Conservation (phyloP, 2,113 vertebrate species). For the Ptilonorhynchus violaceus region DNA sequence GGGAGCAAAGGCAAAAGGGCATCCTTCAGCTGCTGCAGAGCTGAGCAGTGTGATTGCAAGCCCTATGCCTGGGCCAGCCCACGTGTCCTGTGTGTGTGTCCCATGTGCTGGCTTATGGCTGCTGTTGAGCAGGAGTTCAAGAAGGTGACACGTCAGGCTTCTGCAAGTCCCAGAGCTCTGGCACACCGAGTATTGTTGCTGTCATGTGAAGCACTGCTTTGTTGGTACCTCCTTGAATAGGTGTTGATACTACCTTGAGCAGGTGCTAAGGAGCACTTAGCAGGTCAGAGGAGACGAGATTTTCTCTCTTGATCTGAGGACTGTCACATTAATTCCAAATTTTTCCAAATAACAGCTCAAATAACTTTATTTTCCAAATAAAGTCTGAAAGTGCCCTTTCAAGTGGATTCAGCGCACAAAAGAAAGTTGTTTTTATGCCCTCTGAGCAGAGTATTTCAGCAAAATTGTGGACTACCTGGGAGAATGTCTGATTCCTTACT, state of each 20-base stretch:
- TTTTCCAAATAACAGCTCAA: background rate
- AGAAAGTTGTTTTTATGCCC: background rate
- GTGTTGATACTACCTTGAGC: background rate
- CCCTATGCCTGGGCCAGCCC: background rate
- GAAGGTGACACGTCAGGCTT: background rate
- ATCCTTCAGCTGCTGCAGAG: background rate
- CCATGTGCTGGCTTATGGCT: background rate
- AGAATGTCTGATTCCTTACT: background rate
- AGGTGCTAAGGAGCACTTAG: background rate
- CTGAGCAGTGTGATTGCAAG: background rate
- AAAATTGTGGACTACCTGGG: background rate
- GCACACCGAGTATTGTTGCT: background rate
- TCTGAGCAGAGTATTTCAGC: background rate
- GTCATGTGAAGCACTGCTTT: background rate
- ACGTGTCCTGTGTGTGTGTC: fast-evolving
- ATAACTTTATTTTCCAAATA: too few species aligned
- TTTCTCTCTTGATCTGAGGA: background rate
- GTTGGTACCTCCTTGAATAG: background rate
- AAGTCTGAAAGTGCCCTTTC: background rate
- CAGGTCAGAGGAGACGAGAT: background rate
- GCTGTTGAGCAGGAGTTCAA: background rate
- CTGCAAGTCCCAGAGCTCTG: background rate
- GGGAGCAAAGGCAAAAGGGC: background rate
- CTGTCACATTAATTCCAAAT: background rate
- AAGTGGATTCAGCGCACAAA: background rate